phyloP scores from a whole-genome alignment of 2,113 vertebrate genomes.

The Scomber scombrus region DNA sequence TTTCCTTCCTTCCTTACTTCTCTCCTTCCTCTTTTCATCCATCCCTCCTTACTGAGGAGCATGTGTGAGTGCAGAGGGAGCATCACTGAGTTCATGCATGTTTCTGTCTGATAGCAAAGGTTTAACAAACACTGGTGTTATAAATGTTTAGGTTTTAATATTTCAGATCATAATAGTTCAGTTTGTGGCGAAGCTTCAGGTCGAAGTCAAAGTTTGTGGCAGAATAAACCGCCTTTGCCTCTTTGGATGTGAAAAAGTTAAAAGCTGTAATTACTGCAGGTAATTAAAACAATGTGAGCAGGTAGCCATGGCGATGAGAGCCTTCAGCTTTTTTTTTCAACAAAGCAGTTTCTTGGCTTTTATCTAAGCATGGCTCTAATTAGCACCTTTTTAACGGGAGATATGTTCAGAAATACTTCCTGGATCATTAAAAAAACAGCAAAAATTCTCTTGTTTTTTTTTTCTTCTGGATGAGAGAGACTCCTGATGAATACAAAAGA shows the following conservation, averaged over 20 bases:
- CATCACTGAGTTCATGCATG: no score
- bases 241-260: slow-evolving; percentile 52
- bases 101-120: neutral
- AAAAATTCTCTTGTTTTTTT: slow-evolving; percentile 34
- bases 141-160: slow-evolving; percentile 5
- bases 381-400: slow-evolving; percentile 52
- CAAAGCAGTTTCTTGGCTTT: slow-evolving; percentile 29
- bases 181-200: slow-evolving; percentile 27
- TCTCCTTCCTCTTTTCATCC: no score
- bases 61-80: no score
- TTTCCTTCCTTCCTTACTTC: no score
- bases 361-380: slow-evolving; percentile 57
- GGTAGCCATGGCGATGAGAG: slow-evolving; percentile 66
- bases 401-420: slow-evolving; percentile 31
- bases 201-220: slow-evolving; percentile 17
- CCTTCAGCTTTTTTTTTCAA: slow-evolving; percentile 45
- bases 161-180: slow-evolving; percentile 22
- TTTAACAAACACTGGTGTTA: neutral
- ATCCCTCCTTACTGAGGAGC: no score
- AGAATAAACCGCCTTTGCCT: slow-evolving; percentile 10
- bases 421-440: slow-evolving; percentile 13
- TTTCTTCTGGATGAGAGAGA: no score
- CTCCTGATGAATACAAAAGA: neutral
- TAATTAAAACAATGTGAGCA: slow-evolving; percentile 63
- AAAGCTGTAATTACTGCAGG: slow-evolving; percentile 49